Evolutionary conservation across 2,113 vertebrate species (phyloP).

Genomic region (Maccullochella peelii): DNA sequence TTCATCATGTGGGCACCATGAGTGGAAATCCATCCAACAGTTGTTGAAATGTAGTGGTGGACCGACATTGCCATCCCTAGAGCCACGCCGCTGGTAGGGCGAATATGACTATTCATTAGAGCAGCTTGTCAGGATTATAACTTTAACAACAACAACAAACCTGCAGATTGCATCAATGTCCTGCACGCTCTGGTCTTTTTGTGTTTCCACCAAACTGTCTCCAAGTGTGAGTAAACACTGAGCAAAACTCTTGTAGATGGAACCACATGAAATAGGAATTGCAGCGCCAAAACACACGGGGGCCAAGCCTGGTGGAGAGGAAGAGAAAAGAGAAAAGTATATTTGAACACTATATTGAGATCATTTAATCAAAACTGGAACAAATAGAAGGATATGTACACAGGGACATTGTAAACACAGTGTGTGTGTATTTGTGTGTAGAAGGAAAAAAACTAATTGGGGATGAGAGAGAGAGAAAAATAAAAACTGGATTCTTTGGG

Average conservation of each 20-base stretch:
- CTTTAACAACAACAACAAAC: constrained; percentile 80
- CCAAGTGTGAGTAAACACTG: constrained; percentile 93
- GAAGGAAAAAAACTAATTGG: no score
- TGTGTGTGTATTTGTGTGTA: no score
- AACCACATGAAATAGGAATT: constrained; percentile 84
- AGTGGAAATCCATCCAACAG: neutral
- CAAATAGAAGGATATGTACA: neutral
- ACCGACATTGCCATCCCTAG: neutral
- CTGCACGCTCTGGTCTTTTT: constrained; percentile 76
- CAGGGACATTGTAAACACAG: no score
- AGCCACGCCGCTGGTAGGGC: no score
- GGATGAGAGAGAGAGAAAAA: constrained; percentile 9
- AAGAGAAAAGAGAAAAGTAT: neutral
- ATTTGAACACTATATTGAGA: neutral
- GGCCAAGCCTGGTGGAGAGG: constrained; percentile 62
- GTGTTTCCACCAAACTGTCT: constrained; percentile 88
- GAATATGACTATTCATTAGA: neutral
- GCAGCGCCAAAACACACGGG: constrained; percentile 71
- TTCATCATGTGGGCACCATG: neutral
- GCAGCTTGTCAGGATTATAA: neutral
- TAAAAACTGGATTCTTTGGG: neutral
- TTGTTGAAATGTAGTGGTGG: neutral
- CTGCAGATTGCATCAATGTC: constrained; percentile 93
- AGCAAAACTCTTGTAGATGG: constrained; percentile 95
- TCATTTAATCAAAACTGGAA: neutral